Evolutionary conservation across 2,888 invertebrate genomes (phyloP).

Genomic region (Ellobium chinense): DNA sequence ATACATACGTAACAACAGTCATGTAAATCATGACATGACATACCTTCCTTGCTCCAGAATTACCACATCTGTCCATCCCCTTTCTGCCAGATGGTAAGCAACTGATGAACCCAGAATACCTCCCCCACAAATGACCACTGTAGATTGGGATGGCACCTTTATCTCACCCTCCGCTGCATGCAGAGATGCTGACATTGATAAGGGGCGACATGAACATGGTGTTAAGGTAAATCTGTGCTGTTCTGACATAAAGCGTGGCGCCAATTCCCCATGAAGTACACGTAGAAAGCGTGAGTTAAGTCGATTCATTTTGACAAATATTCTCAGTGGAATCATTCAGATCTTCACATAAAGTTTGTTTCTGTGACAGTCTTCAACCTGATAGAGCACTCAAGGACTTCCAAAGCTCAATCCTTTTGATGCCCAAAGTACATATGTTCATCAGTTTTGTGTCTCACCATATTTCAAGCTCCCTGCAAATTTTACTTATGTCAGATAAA

Average conservation of each 20-base stretch:
- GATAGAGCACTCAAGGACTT: no score
- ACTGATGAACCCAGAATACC: constrained; percentile 95
- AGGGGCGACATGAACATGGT: background rate
- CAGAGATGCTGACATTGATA: background rate
- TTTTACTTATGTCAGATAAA: no score
- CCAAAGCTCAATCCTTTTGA: no score
- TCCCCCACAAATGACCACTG: constrained; percentile 93
- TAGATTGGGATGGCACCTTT: constrained; percentile 81
- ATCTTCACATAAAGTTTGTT: no score
- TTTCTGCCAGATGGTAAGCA: constrained; percentile 90
- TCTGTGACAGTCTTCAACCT: no score
- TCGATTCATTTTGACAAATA: no score
- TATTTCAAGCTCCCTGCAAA: no score
- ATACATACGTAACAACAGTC: no score
- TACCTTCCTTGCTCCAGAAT: constrained; percentile 92
- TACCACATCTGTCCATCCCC: constrained; percentile 90
- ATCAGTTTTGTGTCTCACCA: no score
- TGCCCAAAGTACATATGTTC: no score
- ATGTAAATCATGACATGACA: no score
- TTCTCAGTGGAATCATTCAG: no score
- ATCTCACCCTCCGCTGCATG: background rate
- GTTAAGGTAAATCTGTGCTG: background rate
- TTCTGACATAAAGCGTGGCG: background rate
- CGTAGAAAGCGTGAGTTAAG: background rate
- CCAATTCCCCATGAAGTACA: background rate